These are phyloP conservation scores for Andricus grossulariae DNA, from an alignment of 1,140 invertebrate species.

Conservation along the genomic window DNA sequence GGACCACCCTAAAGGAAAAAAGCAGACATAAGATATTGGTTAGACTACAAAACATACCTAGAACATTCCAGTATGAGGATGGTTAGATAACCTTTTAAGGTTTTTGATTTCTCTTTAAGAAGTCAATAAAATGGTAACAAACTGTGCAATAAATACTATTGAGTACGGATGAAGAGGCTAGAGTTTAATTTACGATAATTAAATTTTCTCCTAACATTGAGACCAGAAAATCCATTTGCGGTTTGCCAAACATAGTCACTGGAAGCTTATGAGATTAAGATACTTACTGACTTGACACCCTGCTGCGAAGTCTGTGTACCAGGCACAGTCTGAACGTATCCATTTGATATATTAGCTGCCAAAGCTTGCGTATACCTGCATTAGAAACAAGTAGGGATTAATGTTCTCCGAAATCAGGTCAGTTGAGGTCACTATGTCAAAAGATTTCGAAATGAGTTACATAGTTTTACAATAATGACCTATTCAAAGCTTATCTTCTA, in stretches of 20 bases:
- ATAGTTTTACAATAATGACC: background rate
- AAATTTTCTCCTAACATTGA: background rate
- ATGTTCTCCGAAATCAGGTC: background rate
- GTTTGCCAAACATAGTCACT: background rate
- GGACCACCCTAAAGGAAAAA: slow-evolving; percentile 36
- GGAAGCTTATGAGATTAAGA: slow-evolving; percentile 7
- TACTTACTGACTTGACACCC: slow-evolving; percentile 44
- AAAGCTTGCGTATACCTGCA: slow-evolving; percentile 52
- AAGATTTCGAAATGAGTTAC: background rate
- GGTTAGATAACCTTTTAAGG: too few species aligned
- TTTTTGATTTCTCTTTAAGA: too few species aligned
- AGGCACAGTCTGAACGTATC: slow-evolving; percentile 47
- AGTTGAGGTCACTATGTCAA: slow-evolving; percentile 1
- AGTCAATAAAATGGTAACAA: too few species aligned
- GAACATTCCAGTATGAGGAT: too few species aligned
- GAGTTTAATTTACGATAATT: too few species aligned
- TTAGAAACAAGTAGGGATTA: slow-evolving; percentile 17
- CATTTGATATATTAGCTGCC: slow-evolving; percentile 46
- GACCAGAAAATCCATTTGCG: slow-evolving; percentile 16
- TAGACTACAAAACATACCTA: background rate
- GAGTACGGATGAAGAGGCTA: too few species aligned
- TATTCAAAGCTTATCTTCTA: background rate
- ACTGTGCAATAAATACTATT: too few species aligned
- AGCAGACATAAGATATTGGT: background rate
- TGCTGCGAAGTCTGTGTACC: slow-evolving; percentile 42